Conservation (phyloP, 2,797 vertebrate species). For the Tapera naevia region DNA sequence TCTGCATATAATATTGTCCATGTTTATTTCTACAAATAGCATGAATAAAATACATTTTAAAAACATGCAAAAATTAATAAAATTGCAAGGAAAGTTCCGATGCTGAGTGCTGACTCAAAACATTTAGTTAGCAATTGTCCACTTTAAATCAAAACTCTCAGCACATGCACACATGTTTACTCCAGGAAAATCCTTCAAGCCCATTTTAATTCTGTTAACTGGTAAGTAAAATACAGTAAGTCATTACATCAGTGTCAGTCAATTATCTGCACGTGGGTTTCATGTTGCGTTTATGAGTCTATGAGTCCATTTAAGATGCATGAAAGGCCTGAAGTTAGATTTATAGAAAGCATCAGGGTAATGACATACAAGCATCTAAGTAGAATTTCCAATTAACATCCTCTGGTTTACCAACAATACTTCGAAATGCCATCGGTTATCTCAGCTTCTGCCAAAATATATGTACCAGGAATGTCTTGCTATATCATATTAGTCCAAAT, state of each 20-base stretch:
- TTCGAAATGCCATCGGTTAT: not conserved
- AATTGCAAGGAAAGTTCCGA: not conserved
- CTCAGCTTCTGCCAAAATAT: not conserved
- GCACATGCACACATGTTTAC: not conserved
- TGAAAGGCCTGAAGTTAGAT: not conserved
- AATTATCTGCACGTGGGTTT: not conserved
- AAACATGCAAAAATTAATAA: not conserved
- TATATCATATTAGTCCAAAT: not conserved
- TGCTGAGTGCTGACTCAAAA: not conserved
- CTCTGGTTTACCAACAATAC: not conserved
- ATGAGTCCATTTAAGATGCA: not conserved
- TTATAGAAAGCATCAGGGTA: not conserved
- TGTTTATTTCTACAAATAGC: not conserved
- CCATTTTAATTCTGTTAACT: not conserved
- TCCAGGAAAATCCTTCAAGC: not conserved
- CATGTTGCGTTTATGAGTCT: not conserved
- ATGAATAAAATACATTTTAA: not conserved
- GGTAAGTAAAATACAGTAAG: not conserved
- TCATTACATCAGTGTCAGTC: not conserved
- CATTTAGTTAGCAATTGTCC: not conserved
- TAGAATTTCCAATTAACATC: not conserved
- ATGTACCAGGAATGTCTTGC: not conserved
- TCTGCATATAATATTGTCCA: not conserved
- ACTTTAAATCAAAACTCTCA: not conserved
- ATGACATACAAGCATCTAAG: not conserved